Evolutionary conservation across 2,797 vertebrate genomes (phyloP).

Genomic region (Platalea minor): DNA sequence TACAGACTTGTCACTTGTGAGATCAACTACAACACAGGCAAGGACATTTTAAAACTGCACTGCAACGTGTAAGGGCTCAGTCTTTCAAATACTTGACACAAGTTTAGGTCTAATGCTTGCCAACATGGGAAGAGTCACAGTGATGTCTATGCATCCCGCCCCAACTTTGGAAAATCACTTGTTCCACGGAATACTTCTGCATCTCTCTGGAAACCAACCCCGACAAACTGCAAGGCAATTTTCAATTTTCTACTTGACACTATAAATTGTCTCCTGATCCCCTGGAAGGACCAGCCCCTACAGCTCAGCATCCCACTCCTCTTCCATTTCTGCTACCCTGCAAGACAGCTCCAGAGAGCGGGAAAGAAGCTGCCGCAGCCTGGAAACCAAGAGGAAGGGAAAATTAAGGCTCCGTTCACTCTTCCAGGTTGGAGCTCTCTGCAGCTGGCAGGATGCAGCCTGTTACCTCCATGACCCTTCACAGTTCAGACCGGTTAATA

Average conservation of each 20-base stretch:
- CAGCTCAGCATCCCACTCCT: neutral
- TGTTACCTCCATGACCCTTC: neutral
- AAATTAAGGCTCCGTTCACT: neutral
- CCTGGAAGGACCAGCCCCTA: neutral
- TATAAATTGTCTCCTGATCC: neutral
- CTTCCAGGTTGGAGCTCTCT: neutral
- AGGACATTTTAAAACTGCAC: neutral
- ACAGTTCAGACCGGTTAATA: neutral
- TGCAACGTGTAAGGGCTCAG: fast-evolving
- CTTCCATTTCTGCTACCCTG: neutral
- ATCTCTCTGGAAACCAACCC: neutral
- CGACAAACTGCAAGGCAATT: neutral
- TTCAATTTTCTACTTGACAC: neutral
- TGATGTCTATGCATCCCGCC: neutral
- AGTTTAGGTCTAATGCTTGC: neutral
- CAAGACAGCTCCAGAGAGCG: neutral
- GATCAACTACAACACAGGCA: neutral
- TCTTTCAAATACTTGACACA: neutral
- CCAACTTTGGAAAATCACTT: neutral
- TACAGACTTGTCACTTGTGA: neutral
- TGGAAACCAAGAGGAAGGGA: neutral
- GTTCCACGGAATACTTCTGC: neutral
- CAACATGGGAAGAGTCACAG: neutral
- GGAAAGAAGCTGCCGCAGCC: neutral
- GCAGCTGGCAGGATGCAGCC: neutral